Evolutionary conservation across 2,888 invertebrate species (phyloP), one percentile per base, ranked within the genome.

Genomic region (Invenusta paracnida): DNA sequence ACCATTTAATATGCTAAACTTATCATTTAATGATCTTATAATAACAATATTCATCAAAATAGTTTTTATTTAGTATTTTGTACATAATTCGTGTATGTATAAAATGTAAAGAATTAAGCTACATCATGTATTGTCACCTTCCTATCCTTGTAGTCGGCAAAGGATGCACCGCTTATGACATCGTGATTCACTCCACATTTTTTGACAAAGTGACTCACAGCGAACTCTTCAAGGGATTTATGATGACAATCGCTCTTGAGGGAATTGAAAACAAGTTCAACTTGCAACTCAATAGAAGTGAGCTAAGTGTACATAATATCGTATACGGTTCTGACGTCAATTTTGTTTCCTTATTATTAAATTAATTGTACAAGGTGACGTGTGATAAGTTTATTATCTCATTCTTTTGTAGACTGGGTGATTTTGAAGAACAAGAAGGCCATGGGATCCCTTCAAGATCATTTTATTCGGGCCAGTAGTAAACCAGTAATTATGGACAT

Each of bases 141-240:
- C 48, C 48, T 48, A 48, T 48, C 83, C 88, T 89, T 89, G 17
- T 88, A 93, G 93, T 94, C 84, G 95, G 95, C 30, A 92, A 93
- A 28, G 93, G 94, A 0, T 94, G 94, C 66, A 93, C 94, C 86
- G 95, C 94, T 0, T 95, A 95, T 90, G 96, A 97, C 91, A 94
- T 97, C 30, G 95, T 95, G 0, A 93, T 97, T 31, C 95, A 95
- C 91, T 93, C 95, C 0, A 92, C 92, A 0, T 96, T 96, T 89
- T 94, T 94, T 89, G 92, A 93, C 30, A 96, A 95, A 93, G 94
- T 95, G 87, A 93, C 94, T 89, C 93, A 93, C 1, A 94, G 94
- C 87, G 92, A 93, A 86, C 91, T 94, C 0, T 96, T 96, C 89
- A 94, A 94, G 90, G 93, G 94, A 87, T 96, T 96, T 90, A 94